A percentile compares a stretch with the other conserved stretches of the same genome.
phyloP scores from a whole-genome alignment of 1,140 invertebrate species.

The Theocolax elegans region DNA sequence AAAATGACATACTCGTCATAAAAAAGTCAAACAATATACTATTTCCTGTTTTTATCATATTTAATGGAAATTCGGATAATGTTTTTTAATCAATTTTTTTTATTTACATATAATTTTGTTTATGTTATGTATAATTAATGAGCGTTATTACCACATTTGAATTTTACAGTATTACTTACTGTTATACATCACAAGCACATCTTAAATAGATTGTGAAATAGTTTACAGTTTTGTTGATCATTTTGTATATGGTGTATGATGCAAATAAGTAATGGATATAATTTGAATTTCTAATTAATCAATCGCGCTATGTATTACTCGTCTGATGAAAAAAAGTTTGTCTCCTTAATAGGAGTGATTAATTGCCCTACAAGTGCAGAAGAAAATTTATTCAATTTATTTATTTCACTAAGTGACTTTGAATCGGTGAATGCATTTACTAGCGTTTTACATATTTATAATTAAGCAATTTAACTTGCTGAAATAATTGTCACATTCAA shows the following conservation, averaged over 20 bases:
- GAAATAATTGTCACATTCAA: background rate
- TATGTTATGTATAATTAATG: too few species aligned
- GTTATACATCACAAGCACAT: too few species aligned
- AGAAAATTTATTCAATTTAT: conserved; percentile 25
- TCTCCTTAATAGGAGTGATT: conserved; percentile 34
- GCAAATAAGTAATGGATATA: conserved; percentile 6
- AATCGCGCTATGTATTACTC: background rate
- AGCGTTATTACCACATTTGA: too few species aligned
- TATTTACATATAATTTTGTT: too few species aligned
- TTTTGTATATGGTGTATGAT: background rate
- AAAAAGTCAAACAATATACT: too few species aligned
- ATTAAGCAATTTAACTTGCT: background rate
- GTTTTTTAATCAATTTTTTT: too few species aligned
- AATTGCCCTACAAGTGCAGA: conserved; percentile 13
- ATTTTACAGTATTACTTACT: too few species aligned
- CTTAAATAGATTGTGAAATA: conserved; percentile 23
- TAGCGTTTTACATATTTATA: conserved; percentile 2
- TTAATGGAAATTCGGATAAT: too few species aligned
- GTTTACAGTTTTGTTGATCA: background rate
- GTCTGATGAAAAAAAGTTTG: conserved; percentile 3
- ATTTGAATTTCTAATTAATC: conserved; percentile 37
- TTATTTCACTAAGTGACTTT: conserved; percentile 12
- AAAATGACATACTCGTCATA: too few species aligned
- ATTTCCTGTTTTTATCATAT: too few species aligned
- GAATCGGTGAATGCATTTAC: too few species aligned